Percentiles rank a stretch among this genome's conserved stretches.
These are phyloP conservation scores for Melieria omissa DNA, from an alignment of 2,888 invertebrate species.

Conservation along the genomic window DNA sequence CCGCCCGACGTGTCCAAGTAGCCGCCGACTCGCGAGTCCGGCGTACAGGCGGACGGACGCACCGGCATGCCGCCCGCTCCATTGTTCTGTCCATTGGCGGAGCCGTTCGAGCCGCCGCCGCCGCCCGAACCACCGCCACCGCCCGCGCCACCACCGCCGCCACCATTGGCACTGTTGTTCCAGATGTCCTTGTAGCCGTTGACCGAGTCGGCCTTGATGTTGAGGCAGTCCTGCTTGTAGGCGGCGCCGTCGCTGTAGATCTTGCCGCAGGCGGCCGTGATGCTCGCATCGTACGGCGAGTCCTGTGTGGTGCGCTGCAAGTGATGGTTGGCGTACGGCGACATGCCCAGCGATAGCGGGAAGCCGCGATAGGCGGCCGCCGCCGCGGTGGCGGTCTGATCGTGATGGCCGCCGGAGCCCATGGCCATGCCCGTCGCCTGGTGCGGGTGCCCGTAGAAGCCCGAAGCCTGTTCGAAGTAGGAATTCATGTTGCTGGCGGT, in stretches of 20 bases:
- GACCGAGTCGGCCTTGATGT: conserved; percentile 69
- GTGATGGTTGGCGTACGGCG: conserved; percentile 85
- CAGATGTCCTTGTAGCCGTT: conserved; percentile 74
- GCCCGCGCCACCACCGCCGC: conserved; percentile 72
- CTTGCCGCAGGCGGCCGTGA: conserved; percentile 86
- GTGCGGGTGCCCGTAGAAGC: conserved; percentile 94
- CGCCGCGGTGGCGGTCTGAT: conserved; percentile 74
- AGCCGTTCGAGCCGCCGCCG: conserved; percentile 69
- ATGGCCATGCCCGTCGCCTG: conserved; percentile 77
- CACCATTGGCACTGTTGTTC: conserved; percentile 68
- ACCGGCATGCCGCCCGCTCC: conserved; percentile 70
- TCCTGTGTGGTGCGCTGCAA: conserved; percentile 86
- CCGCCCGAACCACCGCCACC: conserved; percentile 70
- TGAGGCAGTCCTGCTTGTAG: conserved; percentile 81
- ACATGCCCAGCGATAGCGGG: conserved; percentile 86
- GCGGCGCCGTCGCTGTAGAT: conserved; percentile 66
- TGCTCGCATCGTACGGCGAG: conserved; percentile 91
- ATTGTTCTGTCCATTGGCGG: conserved; percentile 73
- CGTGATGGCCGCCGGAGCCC: conserved; percentile 77
- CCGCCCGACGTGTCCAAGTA: conserved; percentile 82
- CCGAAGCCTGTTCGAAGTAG: conserved; percentile 91
- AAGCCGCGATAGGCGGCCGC: conserved; percentile 83
- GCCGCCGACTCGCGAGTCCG: conserved; percentile 84
- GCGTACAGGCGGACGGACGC: conserved; percentile 89
- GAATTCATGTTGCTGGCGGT: conserved; percentile 81